Evolutionary conservation across 92 coral and sea anemone genomes (phyloP).

Genomic region (Actinernus sp.): DNA sequence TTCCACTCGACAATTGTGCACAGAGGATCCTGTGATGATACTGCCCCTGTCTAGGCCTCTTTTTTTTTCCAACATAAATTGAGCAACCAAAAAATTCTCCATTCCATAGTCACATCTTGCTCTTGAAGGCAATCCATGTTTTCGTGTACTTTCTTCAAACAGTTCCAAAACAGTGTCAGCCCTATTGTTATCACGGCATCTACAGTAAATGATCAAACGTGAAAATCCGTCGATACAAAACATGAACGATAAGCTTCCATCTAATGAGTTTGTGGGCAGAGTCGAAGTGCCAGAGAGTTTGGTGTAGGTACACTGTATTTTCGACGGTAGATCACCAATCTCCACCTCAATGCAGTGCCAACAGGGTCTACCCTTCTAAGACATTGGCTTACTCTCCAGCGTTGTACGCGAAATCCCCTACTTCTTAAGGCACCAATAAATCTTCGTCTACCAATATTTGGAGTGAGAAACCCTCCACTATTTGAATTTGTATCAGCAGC

Average conservation of each 20-base stretch:
- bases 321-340: slow-evolving; percentile 51
- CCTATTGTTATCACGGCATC: slow-evolving; percentile 56
- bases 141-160: slow-evolving; percentile 32
- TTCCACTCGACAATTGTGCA: slow-evolving; percentile 70
- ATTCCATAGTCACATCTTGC: slow-evolving; percentile 68
- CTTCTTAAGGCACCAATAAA: slow-evolving; percentile 60
- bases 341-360: slow-evolving; percentile 64
- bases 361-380: slow-evolving; percentile 60
- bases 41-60: slow-evolving; percentile 67
- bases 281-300: slow-evolving; percentile 64
- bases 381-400: slow-evolving; percentile 68
- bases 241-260: slow-evolving; percentile 62
- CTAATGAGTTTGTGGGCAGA: slow-evolving; percentile 69
- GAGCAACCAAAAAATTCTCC: slow-evolving; percentile 62
- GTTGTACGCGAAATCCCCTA: slow-evolving; percentile 50
- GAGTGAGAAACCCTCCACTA: slow-evolving; percentile 56
- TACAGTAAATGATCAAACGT: slow-evolving; percentile 43
- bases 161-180: slow-evolving; percentile 64
- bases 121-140: slow-evolving; percentile 44
- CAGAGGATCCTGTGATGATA: slow-evolving; percentile 67
- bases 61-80: slow-evolving; percentile 46
- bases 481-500: slow-evolving; percentile 27
- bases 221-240: slow-evolving; percentile 72
- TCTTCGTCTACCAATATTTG: slow-evolving; percentile 66
- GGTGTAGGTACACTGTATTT: slow-evolving; percentile 78